These are phyloP conservation scores for Dicerorhinus sumatrensis DNA, from an alignment of 2,113 vertebrate species.

Conservation along the genomic window DNA sequence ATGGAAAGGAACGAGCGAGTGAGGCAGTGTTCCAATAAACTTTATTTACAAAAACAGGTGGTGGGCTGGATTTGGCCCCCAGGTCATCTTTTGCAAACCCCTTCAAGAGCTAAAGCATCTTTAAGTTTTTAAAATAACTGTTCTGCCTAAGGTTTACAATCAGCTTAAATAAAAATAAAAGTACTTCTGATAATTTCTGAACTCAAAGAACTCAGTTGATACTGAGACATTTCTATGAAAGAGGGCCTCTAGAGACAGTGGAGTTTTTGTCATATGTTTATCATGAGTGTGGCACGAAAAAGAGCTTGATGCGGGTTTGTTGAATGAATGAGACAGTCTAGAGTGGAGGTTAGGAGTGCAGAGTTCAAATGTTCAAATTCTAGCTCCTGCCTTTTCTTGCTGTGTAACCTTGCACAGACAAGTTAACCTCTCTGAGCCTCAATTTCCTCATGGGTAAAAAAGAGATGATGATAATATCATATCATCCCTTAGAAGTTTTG, in stretches of 20 bases:
- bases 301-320: not conserved
- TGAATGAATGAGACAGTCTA: not conserved
- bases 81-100: not conserved
- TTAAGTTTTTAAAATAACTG: not conserved
- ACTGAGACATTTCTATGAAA: not conserved
- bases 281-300: not conserved
- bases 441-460: not conserved
- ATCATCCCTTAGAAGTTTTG: not conserved
- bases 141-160: not conserved
- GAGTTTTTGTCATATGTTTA: not conserved
- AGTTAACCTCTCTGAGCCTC: not conserved
- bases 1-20: not conserved
- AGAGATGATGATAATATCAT: not conserved
- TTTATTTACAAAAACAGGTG: not conserved
- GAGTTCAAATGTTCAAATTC: conserved; percentile 1
- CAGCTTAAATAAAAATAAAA: not conserved
- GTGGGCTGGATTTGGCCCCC: not conserved
- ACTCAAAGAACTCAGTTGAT: not conserved
- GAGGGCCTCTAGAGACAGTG: not conserved
- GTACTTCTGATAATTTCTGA: not conserved
- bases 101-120: not conserved
- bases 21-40: not conserved
- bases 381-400: not conserved
- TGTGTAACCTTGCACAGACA: not conserved
- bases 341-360: not conserved